Evolutionary conservation across 2,888 invertebrate species (phyloP).

Genomic region (Drosophila lacicola): DNA sequence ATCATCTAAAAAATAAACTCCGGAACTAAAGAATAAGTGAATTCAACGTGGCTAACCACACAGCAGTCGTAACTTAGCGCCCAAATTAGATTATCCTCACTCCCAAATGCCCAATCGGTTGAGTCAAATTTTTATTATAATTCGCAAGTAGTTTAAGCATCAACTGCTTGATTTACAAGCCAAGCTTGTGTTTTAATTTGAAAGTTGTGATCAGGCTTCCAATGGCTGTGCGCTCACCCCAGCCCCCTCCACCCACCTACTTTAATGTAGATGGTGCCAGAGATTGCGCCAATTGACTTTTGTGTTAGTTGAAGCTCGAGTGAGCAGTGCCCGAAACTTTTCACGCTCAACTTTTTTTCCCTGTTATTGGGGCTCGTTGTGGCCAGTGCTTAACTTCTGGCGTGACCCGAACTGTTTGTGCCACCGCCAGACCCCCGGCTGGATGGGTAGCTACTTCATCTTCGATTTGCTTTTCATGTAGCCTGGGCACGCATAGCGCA

Average conservation of each 20-base stretch:
- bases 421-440: constrained; percentile 12
- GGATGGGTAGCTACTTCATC: constrained; percentile 58
- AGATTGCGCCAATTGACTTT: constrained; percentile 62
- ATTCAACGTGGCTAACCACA: not conserved
- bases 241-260: not conserved
- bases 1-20: no score
- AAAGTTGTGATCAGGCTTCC: constrained; percentile 39
- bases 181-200: constrained; percentile 27
- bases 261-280: constrained; percentile 40
- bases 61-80: not conserved
- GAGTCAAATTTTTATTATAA: constrained; percentile 2
- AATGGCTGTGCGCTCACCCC: constrained; percentile 26
- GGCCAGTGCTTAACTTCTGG: constrained; percentile 55
- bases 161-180: constrained; percentile 2
- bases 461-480: constrained; percentile 78
- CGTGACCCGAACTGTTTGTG: constrained; percentile 29
- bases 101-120: not conserved
- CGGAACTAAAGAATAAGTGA: not conserved
- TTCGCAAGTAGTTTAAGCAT: constrained; percentile 4
- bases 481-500: constrained; percentile 77
- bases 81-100: not conserved
- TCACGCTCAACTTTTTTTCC: constrained; percentile 30
- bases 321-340: constrained; percentile 28
- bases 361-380: constrained; percentile 14
- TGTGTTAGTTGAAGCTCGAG: constrained; percentile 29